Evolutionary conservation across 2,888 invertebrate species (phyloP), one percentile per base, ranked within the genome.

Genomic region (Chymomyza fuscimana): DNA sequence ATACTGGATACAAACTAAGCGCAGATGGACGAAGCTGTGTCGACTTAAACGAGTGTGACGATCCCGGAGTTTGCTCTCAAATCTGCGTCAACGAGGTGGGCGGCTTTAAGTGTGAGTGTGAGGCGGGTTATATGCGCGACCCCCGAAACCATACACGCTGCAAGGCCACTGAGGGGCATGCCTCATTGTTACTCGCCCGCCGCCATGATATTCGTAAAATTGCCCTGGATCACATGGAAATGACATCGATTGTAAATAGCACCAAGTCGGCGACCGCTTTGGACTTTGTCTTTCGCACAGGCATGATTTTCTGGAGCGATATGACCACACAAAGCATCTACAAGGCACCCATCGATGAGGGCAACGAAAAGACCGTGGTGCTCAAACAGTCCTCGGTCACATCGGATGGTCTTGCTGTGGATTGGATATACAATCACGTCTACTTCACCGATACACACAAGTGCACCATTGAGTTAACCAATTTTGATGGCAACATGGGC

Each of bases 301-400:
- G 97, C 74, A 97, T 97, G 96, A 96, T 99, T 76, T 98, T 98
- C 91, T 99, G 99, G 99, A 98, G 98, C 84, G 99, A 99, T 92
- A 96, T 98, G 29, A 95, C 95, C 46, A 96, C 97, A 89, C 96
- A 97, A 90, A 96, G 96, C 92, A 98, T 99, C 88, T 97, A 97
- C 92, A 97, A 97, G 96, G 97, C 97, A 19, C 97, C 97, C 25
- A 97, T 98, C 82, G 97, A 97, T 90, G 97, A 97, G 92, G 97
- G 97, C 67, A 96, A 95, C 87, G 96, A 97, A 81, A 94, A 96
- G 74, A 95, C 95, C 0, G 95, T 96, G 5, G 96, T 98, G 4
- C 95, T 98, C 51, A 95, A 95, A 65, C 95, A 96, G 73, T 96
- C 96, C 87, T 93, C 97, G 66, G 96, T 96, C 71, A 97, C 97